A percentile compares a stretch with the other conserved stretches of the same genome.
Evolutionary conservation across 2,888 invertebrate genomes (phyloP).

Genomic region (Synergus itoensis): DNA sequence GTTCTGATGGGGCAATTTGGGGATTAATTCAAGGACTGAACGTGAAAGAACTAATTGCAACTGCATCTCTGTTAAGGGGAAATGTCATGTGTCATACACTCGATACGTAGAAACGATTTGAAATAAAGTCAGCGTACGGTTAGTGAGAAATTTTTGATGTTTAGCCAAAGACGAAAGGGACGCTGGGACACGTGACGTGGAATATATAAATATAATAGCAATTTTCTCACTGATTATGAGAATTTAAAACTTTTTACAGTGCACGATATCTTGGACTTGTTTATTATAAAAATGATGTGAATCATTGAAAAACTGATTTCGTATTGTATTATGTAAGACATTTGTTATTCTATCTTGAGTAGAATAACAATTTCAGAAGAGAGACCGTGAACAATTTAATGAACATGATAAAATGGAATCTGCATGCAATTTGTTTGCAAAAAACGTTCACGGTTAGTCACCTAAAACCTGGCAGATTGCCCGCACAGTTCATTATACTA

Average conservation of each 20-base stretch:
- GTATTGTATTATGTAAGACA: too few species aligned
- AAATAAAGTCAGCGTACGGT: constrained; percentile 38
- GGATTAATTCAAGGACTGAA: constrained; percentile 29
- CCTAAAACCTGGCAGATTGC: constrained; percentile 14
- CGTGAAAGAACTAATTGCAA: constrained; percentile 24
- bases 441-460: not conserved
- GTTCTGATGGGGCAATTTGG: constrained; percentile 33
- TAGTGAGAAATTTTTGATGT: constrained; percentile 34
- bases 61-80: constrained; percentile 35
- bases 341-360: too few species aligned
- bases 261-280: not conserved
- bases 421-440: constrained; percentile 17
- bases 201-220: constrained; percentile 13
- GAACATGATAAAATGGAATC: not conserved
- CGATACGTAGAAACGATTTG: constrained; percentile 28
- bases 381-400: not conserved
- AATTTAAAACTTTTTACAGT: not conserved
- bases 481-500: constrained; percentile 30
- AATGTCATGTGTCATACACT: constrained; percentile 39
- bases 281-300: too few species aligned
- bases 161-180: constrained; percentile 31
- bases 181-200: constrained; percentile 16
- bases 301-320: not conserved
- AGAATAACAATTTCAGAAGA: not conserved
- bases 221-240: not conserved